A percentile compares a stretch with the other conserved stretches of the same genome.
phyloP scores from a whole-genome alignment of 2,797 vertebrate species.

The Manis javanica region DNA sequence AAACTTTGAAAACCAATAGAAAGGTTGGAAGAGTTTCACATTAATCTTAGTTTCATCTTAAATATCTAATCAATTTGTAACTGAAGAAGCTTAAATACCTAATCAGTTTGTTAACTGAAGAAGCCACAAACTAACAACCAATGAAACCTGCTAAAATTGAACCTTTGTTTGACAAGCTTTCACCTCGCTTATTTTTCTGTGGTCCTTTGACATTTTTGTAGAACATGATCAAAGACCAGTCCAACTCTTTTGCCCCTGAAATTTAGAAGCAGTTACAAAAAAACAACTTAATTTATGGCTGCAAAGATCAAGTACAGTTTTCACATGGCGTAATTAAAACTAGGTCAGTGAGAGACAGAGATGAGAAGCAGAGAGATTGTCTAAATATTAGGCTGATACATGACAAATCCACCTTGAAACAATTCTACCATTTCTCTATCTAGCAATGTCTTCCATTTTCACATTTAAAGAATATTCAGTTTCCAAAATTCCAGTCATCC shows the following conservation, averaged over 20 bases:
- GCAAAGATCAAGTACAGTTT: constrained; percentile 75
- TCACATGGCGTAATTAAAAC: constrained; percentile 80
- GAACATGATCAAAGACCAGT: constrained; percentile 81
- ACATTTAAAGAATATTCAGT: constrained; percentile 52
- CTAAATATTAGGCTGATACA: constrained; percentile 81
- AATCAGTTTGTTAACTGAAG: constrained; percentile 77
- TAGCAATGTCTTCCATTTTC: constrained; percentile 63
- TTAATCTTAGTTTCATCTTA: constrained; percentile 78
- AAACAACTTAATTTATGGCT: constrained; percentile 80
- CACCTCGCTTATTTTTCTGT: constrained; percentile 64
- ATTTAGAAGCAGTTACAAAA: constrained; percentile 77
- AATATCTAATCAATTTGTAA: constrained; percentile 77
- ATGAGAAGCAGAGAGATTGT: constrained; percentile 71
- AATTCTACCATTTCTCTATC: constrained; percentile 74
- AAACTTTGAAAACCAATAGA: constrained; percentile 42
- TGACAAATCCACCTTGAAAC: constrained; percentile 70
- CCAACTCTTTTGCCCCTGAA: constrained; percentile 63
- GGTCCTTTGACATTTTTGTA: constrained; percentile 80
- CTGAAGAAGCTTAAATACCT: constrained; percentile 69
- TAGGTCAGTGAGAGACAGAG: constrained; percentile 78
- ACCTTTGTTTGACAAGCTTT: constrained; percentile 79
- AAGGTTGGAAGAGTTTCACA: constrained; percentile 52
- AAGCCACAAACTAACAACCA: constrained; percentile 73
- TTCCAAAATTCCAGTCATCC: constrained; percentile 52
- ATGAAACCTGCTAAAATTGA: constrained; percentile 79